A percentile compares a stretch with the other conserved stretches of the same genome.
phyloP scores from a whole-genome alignment of 30 jellyfish, hydroid and myxozoan species.

The Cassiopea xamachana region DNA sequence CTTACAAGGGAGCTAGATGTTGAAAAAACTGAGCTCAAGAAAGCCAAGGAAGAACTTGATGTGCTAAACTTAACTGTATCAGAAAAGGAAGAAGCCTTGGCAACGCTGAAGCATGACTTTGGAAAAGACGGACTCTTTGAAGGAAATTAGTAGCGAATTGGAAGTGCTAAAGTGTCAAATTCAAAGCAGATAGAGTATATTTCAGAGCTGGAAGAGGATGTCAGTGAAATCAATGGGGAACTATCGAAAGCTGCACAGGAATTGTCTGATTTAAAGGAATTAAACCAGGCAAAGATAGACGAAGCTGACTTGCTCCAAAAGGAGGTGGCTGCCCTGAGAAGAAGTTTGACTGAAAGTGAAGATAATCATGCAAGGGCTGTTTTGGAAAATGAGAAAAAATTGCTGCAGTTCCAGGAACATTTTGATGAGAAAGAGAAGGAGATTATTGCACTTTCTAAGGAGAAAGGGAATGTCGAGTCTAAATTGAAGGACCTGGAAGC shows the following conservation, averaged over 20 bases:
- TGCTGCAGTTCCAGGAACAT: not conserved
- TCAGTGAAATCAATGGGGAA: not conserved
- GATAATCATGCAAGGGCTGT: not conserved
- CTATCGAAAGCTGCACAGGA: not conserved
- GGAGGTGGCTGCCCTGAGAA: not conserved
- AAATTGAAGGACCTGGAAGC: slow-evolving; percentile 12
- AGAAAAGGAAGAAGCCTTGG: not conserved
- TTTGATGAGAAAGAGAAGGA: not conserved
- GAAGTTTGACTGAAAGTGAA: slow-evolving; percentile 2
- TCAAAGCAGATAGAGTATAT: slow-evolving; percentile 11
- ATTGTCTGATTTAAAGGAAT: not conserved
- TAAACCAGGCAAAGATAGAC: not conserved
- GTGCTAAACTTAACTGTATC: not conserved
- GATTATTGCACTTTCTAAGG: not conserved
- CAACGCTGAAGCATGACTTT: not conserved
- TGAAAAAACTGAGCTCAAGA: not conserved
- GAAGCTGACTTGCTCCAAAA: not conserved
- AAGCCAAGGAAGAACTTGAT: not conserved
- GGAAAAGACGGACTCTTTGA: not conserved
- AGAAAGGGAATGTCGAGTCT: not conserved
- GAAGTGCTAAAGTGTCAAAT: slow-evolving; percentile 5
- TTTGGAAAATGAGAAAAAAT: not conserved
- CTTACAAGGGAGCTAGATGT: not conserved
- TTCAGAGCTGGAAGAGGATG: slow-evolving; percentile 18
- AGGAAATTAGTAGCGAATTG: not conserved